These are phyloP conservation scores for Aleiodes leptofemur DNA, from an alignment of 2,888 invertebrate species.

Conservation along the genomic window DNA sequence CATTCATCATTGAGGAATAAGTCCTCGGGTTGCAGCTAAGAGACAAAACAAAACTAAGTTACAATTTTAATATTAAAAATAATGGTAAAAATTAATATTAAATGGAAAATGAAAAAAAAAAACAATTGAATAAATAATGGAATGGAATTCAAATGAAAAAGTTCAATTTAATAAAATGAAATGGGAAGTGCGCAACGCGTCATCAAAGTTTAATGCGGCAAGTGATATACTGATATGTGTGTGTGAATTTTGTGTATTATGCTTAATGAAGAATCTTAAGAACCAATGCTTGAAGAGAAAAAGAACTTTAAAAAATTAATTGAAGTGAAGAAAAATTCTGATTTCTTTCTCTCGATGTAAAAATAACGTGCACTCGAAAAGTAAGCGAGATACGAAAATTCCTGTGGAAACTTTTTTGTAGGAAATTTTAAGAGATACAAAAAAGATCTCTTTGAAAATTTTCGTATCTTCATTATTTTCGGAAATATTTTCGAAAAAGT, in stretches of 20 bases:
- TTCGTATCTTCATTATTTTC: too few relatives aligned
- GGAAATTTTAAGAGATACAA: too few relatives aligned
- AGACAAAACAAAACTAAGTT: conserved; percentile 26
- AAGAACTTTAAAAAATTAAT: background rate
- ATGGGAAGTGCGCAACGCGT: conserved; percentile 46
- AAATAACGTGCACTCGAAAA: too few relatives aligned
- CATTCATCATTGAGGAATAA: background rate
- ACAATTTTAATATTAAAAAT: conserved; percentile 42
- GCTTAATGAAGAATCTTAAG: conserved; percentile 8
- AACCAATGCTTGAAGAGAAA: conserved; percentile 14
- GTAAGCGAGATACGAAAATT: too few relatives aligned
- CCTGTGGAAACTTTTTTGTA: too few relatives aligned
- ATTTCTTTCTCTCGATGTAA: background rate
- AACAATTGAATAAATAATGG: conserved; percentile 46
- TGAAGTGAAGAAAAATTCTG: background rate
- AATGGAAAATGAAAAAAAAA: conserved; percentile 35
- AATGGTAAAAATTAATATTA: conserved; percentile 42
- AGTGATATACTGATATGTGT: conserved; percentile 51
- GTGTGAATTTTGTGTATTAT: conserved; percentile 37
- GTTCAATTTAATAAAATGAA: conserved; percentile 1
- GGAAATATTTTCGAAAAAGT: background rate
- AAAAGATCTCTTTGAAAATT: too few relatives aligned
- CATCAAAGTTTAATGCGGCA: conserved; percentile 57
- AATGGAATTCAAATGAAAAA: background rate
- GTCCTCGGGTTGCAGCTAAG: background rate